A percentile compares a stretch with the other conserved stretches of the same genome.
These are phyloP conservation scores for Myotis pilosus DNA, from an alignment of 2,797 vertebrate species.

Conservation along the genomic window DNA sequence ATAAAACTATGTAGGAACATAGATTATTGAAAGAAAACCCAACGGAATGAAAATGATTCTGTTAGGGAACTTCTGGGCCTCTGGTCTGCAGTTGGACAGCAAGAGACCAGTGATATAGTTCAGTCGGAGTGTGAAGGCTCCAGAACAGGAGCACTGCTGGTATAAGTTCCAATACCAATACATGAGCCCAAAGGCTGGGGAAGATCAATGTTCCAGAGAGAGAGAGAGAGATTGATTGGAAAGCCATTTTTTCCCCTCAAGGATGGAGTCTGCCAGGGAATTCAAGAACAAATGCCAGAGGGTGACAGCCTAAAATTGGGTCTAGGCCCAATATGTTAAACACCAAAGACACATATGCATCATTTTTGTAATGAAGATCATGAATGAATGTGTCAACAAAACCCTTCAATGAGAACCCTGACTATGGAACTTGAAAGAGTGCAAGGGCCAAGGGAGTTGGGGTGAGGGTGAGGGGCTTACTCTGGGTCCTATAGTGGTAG, in stretches of 20 bases:
- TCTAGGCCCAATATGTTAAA: neutral
- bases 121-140: neutral
- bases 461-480: fast-evolving
- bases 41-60: neutral
- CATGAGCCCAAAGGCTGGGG: neutral
- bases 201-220: neutral
- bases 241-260: neutral
- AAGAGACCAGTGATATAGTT: neutral
- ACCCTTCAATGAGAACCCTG: neutral
- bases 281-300: neutral
- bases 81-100: neutral
- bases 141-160: neutral
- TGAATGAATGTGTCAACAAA: neutral
- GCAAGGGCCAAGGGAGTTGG: neutral
- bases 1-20: neutral
- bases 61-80: neutral
- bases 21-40: neutral
- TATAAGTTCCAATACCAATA: neutral
- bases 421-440: neutral
- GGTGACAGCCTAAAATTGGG: neutral
- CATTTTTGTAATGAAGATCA: neutral
- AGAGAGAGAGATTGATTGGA: neutral
- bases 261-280: neutral
- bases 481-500: fast-evolving
- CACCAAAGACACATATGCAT: neutral